Base-by-base conservation (phyloP, 2,888 invertebrate genomes). In the Psylliodes chrysocephalus region DNA sequence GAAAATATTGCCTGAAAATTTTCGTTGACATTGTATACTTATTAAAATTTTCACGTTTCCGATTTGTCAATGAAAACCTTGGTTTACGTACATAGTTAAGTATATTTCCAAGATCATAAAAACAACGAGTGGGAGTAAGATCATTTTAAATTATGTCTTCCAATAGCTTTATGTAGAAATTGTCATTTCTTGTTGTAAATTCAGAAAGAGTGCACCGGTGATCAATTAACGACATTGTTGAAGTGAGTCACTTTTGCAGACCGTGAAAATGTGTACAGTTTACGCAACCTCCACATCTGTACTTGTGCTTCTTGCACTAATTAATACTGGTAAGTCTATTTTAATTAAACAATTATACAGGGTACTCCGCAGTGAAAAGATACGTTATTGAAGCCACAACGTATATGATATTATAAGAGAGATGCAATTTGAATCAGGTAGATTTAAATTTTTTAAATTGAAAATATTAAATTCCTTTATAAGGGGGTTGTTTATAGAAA, bases 201-300 rank as follows among this genome's bases (percentile, higher is more conserved):
- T 47, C 54, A 57, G 40, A 18, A 52, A 52, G 60, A 47, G 63
- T 25, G 42, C 56, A 56, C 53, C n/a, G 7, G 19, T 30, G 35
- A 33, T 35, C 12, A 17, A 53, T 30, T 28, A 61, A 33, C 35
- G 22, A 8, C 15, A 40, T 63, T 22, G 44, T 30, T 60, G 28
- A 14, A 55, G 60, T 47, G 63, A 60, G 40, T 55, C 54, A 60
- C 15, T 65, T 42, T 52, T 52, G 15, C 22, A 2, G 14, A n/a
- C 38, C 5, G 64, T 59, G 61, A 64, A 67, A 63, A 67, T 67
- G 67, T 63, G 60, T 14, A 61, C 55, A 52, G 42, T 60, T 42
- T 53, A 35, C 22, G 30, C 49, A 33, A 52, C 28, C 8, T 22
- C 22, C 22, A 46, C 57, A 51, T 53, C 35, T 55, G 18, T 61